phyloP scores from a whole-genome alignment of 2,888 invertebrate species.

The Eupeodes latifasciatus region DNA sequence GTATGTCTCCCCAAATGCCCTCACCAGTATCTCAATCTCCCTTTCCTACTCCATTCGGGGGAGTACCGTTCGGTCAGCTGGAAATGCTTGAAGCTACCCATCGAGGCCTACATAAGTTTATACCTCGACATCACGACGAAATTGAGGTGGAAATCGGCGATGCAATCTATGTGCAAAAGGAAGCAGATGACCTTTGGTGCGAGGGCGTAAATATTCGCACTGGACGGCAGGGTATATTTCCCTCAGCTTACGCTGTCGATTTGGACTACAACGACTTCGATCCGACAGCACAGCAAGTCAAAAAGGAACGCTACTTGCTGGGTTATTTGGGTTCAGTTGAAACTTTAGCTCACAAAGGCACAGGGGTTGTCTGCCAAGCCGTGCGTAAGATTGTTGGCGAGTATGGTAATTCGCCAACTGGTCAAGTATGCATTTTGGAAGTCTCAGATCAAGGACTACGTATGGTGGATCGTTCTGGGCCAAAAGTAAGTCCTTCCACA shows the following conservation, averaged over 20 bases:
- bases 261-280: conserved; percentile 98
- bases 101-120: conserved; percentile 97
- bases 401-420: conserved; percentile 88
- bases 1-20: conserved; percentile 89
- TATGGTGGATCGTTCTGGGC: conserved; percentile 94
- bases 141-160: conserved; percentile 99
- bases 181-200: conserved; percentile 98
- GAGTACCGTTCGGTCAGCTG: conserved; percentile 91
- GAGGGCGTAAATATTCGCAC: conserved; percentile 98
- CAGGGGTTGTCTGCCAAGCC: conserved; percentile 96
- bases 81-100: conserved; percentile 97
- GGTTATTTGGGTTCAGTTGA: conserved; percentile 98
- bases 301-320: conserved; percentile 94
- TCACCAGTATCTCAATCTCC: conserved; percentile 87
- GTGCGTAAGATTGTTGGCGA: conserved; percentile 93
- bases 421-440: conserved; percentile 95
- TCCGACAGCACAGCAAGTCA: conserved; percentile 92
- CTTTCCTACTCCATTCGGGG: conserved; percentile 88
- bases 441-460: conserved; percentile 97
- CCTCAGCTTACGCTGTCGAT: conserved; percentile 98
- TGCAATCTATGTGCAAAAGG: conserved; percentile 97
- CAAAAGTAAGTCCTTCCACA: conserved; percentile 80
- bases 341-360: conserved; percentile 98
- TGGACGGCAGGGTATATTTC: conserved; percentile 97
- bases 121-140: conserved; percentile 97